These are phyloP conservation scores for Mus musculus DNA, from an alignment of 2,113 vertebrate species.

Conservation along the genomic window GRCm39 chrX:157938501-157939000, in stretches of 20 bases:
- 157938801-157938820: conserved; percentile 75
- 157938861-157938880: conserved; percentile 82
- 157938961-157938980: conserved; percentile 73
- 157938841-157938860: conserved; percentile 71
- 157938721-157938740: conserved; percentile 82
- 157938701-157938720: conserved; percentile 76
- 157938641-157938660: conserved; percentile 83
- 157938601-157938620: conserved; percentile 80
- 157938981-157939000: conserved; percentile 79
- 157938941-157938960: conserved; percentile 76
- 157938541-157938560: conserved; percentile 72
- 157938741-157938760: conserved; percentile 79
- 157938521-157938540: conserved; percentile 44
- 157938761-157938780: conserved; percentile 81
- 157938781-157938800: conserved; percentile 77
- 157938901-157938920: conserved; percentile 62
- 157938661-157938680: conserved; percentile 80
- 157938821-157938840: conserved; percentile 65
- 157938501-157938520: conserved; percentile 68
- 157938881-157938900: conserved; percentile 64
- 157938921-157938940: conserved; percentile 77
- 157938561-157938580: conserved; percentile 73
- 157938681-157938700: conserved; percentile 73
- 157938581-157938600: conserved; percentile 79
- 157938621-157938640: conserved; percentile 72